phyloP scores from a whole-genome alignment of 1,140 invertebrate genomes.

The Conus betulinus region DNA sequence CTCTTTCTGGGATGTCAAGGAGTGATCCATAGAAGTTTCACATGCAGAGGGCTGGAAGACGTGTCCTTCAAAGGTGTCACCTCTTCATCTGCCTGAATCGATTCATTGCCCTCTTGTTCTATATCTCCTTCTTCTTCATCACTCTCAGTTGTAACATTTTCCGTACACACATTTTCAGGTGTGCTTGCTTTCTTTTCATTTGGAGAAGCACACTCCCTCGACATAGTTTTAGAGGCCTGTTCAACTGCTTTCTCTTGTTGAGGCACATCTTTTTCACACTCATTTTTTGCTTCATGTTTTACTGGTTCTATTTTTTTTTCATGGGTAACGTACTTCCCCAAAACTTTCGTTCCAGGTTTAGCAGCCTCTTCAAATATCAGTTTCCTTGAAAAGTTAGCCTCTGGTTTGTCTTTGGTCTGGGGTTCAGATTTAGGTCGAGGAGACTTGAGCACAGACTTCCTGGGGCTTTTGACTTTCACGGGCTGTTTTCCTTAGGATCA shows the following conservation, averaged over 20 bases:
- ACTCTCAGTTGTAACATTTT: neutral
- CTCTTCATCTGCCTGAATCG: neutral
- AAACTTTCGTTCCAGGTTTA: neutral
- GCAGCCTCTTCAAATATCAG: slow-evolving; percentile 18
- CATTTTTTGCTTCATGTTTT: neutral
- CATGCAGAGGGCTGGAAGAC: neutral
- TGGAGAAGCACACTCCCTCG: neutral
- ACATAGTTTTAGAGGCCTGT: neutral
- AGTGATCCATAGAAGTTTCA: neutral
- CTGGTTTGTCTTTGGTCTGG: neutral
- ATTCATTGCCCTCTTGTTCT: neutral
- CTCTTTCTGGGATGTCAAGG: neutral
- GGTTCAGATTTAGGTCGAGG: neutral
- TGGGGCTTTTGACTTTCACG: slow-evolving; percentile 18
- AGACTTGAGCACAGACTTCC: neutral
- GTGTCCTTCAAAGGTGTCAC: neutral
- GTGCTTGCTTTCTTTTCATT: neutral
- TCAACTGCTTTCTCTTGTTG: too few relatives aligned
- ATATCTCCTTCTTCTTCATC: neutral
- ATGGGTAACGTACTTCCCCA: neutral
- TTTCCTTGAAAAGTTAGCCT: slow-evolving; percentile 23
- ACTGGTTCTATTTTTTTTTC: slow-evolving; percentile 12
- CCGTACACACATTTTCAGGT: neutral
- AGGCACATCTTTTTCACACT: too few relatives aligned
- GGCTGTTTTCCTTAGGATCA: slow-evolving; percentile 19